Evolutionary conservation across 2,888 invertebrate genomes (phyloP), one percentile per base, ranked within the genome.

Genomic region (Amblyteles armatorius): DNA sequence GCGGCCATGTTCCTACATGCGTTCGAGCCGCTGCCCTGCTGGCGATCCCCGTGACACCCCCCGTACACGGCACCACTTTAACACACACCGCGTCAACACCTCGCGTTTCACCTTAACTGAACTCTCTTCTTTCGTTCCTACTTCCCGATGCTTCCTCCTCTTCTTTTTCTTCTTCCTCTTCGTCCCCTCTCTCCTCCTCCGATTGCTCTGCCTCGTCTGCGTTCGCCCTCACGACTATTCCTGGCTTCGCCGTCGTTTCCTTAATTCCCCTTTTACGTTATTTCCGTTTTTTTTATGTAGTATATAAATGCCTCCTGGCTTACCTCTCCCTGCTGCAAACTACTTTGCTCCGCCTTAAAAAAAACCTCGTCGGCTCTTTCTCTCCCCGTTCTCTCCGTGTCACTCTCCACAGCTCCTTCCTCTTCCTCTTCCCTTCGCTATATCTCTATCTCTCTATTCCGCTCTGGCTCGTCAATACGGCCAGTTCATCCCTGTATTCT

Each of bases 1-100:
- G 93, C 93, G 93, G 94, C 93, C 94, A 94, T 94, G 92, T 93
- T 93, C 93, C 94, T 94, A 94, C 94, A 94, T 94, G 93, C 94
- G 94, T 93, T 93, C 93, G 92, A 92, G 91, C 92, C 93, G 93
- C 92, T 91, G 93, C 93, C 93, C 93, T 91, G 93, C 90, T 93
- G 93, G 92, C 93, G 92, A 93, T 92, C 88, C 89, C 87, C 91
- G 90, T 89, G 88, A 87, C 88, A 87, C 81, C 87, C 84, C 85
- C 86, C 84, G 82, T 81, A 85, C 74, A 83, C 88, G 89, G 86
- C 90, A 89, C 90, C 89, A 90, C 90, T 90, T 88, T 88, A 87
- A 85, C 82, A 82, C 87, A 78, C 77, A 84, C 73, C 79, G 84
- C 81, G 83, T 83, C 83, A 86, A 86, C 86, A 88, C 89, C 84